phyloP scores from a whole-genome alignment of 2,888 invertebrate species.

The Asteroscopus sphinx region DNA sequence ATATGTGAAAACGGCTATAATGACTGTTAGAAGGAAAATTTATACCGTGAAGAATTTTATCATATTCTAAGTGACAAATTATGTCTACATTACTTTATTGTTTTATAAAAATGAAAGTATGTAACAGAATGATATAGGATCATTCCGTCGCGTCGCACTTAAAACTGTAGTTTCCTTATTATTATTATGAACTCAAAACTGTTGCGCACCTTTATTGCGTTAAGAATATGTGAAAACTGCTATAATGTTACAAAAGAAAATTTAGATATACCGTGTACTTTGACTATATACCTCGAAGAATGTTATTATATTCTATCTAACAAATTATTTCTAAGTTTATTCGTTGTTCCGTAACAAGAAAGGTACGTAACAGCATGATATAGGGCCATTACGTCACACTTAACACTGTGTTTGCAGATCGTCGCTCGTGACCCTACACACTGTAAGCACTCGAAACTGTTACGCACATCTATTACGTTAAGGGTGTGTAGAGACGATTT shows the following conservation, averaged over 20 bases:
- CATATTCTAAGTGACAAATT: neutral
- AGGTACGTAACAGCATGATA: conserved; percentile 54
- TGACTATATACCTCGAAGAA: neutral
- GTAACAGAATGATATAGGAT: conserved; percentile 64
- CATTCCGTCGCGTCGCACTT: conserved; percentile 73
- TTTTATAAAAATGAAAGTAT: neutral
- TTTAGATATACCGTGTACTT: too few species aligned
- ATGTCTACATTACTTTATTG: neutral
- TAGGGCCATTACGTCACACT: conserved; percentile 72
- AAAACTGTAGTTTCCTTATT: too few species aligned
- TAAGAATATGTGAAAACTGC: too few species aligned
- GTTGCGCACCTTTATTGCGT: too few species aligned
- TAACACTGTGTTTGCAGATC: conserved; percentile 73
- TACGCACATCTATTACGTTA: conserved; percentile 9
- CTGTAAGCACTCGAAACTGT: conserved; percentile 27
- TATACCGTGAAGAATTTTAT: neutral
- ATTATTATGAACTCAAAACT: too few species aligned
- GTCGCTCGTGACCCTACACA: conserved; percentile 35
- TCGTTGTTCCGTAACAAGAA: neutral
- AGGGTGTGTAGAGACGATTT: conserved; percentile 6
- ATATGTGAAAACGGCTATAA: too few species aligned
- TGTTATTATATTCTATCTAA: neutral
- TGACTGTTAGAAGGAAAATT: too few species aligned
- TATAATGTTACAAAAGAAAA: too few species aligned
- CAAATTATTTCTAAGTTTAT: neutral